These are phyloP conservation scores for Onychostoma macrolepis DNA, from an alignment of 2,113 vertebrate species.

Conservation along the genomic window DNA sequence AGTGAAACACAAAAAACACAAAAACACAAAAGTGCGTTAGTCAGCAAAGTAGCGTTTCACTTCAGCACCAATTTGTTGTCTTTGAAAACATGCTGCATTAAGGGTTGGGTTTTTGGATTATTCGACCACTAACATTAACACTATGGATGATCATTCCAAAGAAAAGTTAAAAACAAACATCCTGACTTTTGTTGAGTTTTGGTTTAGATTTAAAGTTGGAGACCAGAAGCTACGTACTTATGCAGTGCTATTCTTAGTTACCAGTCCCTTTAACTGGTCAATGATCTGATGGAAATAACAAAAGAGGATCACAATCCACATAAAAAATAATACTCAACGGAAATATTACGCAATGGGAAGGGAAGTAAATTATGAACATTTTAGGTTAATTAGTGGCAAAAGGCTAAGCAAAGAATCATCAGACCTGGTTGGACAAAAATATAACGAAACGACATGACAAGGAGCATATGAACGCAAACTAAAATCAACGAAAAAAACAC, in stretches of 20 bases:
- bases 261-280: constrained; percentile 95
- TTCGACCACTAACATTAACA: not conserved
- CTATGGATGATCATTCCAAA: not conserved
- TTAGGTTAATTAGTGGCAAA: constrained; percentile 31
- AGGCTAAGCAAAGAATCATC: constrained; percentile 1
- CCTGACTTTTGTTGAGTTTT: not conserved
- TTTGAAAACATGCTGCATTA: not conserved
- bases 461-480: constrained; percentile 45
- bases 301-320: constrained; percentile 83
- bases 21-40: not conserved
- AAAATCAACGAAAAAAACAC: constrained; percentile 58
- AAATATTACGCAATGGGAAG: constrained; percentile 25
- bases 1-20: too few species aligned
- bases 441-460: constrained; percentile 75
- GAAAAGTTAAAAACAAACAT: not conserved
- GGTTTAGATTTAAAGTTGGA: constrained; percentile 7
- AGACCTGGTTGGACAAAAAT: constrained; percentile 59
- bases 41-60: not conserved
- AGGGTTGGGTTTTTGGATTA: not conserved
- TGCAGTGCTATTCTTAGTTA: constrained; percentile 48
- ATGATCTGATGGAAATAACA: constrained; percentile 84
- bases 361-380: constrained; percentile 24
- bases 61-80: not conserved
- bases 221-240: constrained; percentile 31
- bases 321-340: constrained; percentile 44